Conservation (phyloP, 2,888 invertebrate genomes). For the Odontomyia ornata region DNA sequence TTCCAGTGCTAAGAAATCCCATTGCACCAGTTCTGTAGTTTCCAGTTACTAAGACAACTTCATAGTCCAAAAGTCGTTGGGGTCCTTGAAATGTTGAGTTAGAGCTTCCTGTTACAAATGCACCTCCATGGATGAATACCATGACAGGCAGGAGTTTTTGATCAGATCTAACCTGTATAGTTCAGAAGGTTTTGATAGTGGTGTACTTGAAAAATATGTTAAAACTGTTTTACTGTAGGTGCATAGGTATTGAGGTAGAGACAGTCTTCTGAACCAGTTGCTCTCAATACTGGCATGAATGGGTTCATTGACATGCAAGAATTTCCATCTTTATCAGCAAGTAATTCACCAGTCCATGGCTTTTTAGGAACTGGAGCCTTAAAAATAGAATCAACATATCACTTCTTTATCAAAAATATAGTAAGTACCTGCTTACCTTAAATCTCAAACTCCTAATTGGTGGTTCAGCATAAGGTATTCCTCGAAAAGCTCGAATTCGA, state of each 20-base stretch:
- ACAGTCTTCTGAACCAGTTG: slow-evolving; percentile 83
- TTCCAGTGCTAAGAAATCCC: slow-evolving; percentile 70
- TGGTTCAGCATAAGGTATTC: slow-evolving; percentile 64
- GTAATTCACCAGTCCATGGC: slow-evolving; percentile 71
- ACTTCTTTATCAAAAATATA: too few relatives aligned
- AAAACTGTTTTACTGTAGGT: slow-evolving; percentile 56
- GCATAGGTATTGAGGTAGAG: slow-evolving; percentile 78
- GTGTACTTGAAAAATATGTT: background rate
- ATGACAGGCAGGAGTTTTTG: slow-evolving; percentile 66
- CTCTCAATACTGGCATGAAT: slow-evolving; percentile 74
- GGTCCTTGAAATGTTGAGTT: slow-evolving; percentile 72
- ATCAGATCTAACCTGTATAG: background rate
- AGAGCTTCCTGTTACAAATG: slow-evolving; percentile 73
- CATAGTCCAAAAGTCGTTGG: slow-evolving; percentile 70
- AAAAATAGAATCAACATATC: too few relatives aligned
- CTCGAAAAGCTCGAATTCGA: slow-evolving; percentile 60
- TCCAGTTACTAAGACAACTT: slow-evolving; percentile 70
- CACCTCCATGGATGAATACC: slow-evolving; percentile 69
- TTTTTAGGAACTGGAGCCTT: slow-evolving; percentile 72
- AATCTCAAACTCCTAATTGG: slow-evolving; percentile 63
- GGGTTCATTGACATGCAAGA: slow-evolving; percentile 66
- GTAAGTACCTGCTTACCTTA: slow-evolving; percentile 56
- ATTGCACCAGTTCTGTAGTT: slow-evolving; percentile 71
- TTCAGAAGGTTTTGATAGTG: background rate
- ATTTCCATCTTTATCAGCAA: slow-evolving; percentile 72